Base-by-base conservation (phyloP, 2,888 invertebrate species). In the Netelia melanura region DNA sequence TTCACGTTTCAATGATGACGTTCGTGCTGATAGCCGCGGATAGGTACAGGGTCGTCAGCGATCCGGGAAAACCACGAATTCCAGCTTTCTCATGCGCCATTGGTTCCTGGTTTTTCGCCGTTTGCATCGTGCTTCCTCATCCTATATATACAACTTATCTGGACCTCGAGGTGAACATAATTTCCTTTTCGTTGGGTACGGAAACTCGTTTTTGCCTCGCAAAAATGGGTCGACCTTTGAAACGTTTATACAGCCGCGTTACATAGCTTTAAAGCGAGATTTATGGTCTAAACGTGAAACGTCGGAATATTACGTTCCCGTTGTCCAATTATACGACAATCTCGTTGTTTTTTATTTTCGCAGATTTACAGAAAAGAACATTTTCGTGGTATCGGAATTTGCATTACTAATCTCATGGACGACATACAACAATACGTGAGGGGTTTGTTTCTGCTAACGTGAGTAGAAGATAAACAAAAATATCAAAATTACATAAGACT, bases 61-160 rank as follows among this genome's bases (percentile, higher is more conserved):
- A 96, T 92, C 96, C 97, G 3, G 94, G 95, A 85, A 95, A 95
- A 91, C 95, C 95, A 1, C 95, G 96, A 38, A 93, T 96, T 86
- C 96, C 96, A 0, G 95, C 96, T 21, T 96, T 96, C 86, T 95
- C 97, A 17, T 96, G 96, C 91, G 95, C 95, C 71, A 94, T 96
- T 78, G 96, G 96, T 58, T 95, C 96, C n/a, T 97, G 97, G 97
- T 95, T 97, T 17, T 95, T 96, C 62, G 96, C 96, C 17, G 95
- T 96, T 89, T 96, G 96, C 90, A 95, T 96, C 79, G 97, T 96
- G 0, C 93, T 97, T 86, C 97, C 97, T 0, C 96, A 96, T 94
- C 96, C 96, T 62, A 96, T 97, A 86, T 97, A 97, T 93, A 96
- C 96, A 79, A 95, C 96, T 83, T 97, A 96, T 93, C 94, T 96